Conservation (phyloP, 1,140 invertebrate genomes). For the Epicauta chinensis region DNA sequence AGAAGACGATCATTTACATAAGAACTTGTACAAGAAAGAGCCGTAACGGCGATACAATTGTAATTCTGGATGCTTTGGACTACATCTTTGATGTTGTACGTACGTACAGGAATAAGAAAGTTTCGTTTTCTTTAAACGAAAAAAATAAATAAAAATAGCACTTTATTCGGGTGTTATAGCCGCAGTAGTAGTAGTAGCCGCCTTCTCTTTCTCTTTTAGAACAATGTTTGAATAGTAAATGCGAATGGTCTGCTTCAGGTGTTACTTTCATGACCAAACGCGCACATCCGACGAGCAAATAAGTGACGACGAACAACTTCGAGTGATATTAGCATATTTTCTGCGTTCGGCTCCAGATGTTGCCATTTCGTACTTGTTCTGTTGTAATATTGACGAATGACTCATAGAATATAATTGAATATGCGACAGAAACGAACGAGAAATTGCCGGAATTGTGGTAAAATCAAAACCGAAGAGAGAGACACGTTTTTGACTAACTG, state of each 20-base stretch:
- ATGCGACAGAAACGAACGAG: too few relatives aligned
- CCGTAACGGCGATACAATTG: constrained; percentile 12
- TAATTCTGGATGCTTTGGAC: constrained; percentile 23
- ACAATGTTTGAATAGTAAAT: constrained; percentile 11
- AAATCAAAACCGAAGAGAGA: too few relatives aligned
- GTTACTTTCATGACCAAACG: constrained; percentile 25
- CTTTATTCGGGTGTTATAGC: neutral
- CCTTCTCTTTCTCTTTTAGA: constrained; percentile 9
- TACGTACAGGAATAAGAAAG: neutral
- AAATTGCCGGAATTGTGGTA: too few relatives aligned
- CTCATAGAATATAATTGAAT: constrained; percentile 3
- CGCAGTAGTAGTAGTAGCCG: neutral
- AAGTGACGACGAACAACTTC: constrained; percentile 31
- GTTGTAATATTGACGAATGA: constrained; percentile 20
- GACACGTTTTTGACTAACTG: too few relatives aligned
- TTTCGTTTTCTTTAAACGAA: neutral
- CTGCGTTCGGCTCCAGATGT: constrained; percentile 24
- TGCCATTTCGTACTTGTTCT: constrained; percentile 3
- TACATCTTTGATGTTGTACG: constrained; percentile 24
- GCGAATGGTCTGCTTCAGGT: constrained; percentile 28
- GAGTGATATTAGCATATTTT: constrained; percentile 29
- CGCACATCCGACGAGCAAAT: constrained; percentile 26
- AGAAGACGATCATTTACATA: constrained; percentile 11
- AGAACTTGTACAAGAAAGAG: constrained; percentile 5
- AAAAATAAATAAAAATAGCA: too few relatives aligned